Percentiles rank a stretch among this genome's conserved stretches.
Evolutionary conservation across 1,140 invertebrate species (phyloP).

Genomic region (Leptinotarsa defecta): DNA sequence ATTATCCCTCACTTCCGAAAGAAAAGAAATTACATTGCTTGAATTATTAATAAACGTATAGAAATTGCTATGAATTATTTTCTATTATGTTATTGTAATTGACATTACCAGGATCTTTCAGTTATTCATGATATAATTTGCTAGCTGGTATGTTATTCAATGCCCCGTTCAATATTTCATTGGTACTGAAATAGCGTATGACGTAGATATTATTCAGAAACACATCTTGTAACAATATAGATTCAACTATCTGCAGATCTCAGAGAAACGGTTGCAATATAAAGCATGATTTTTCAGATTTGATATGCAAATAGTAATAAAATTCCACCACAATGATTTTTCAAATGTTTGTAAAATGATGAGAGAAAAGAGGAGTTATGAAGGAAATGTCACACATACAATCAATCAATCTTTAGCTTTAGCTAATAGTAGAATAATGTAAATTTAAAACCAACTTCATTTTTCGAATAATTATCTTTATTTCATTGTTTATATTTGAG

Average conservation of each 20-base stretch:
- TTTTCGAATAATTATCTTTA: too few species aligned
- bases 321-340: too few species aligned
- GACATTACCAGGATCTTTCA: background rate
- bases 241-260: background rate
- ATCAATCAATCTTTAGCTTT: too few species aligned
- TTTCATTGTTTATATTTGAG: too few species aligned
- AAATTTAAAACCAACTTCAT: too few species aligned
- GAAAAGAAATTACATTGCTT: background rate
- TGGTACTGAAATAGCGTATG: background rate
- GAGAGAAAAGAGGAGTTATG: too few species aligned
- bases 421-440: too few species aligned
- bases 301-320: too few species aligned
- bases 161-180: slow-evolving; percentile 5
- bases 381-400: too few species aligned
- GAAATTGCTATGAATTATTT: slow-evolving; percentile 6
- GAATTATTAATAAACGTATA: background rate
- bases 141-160: background rate
- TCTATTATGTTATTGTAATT: slow-evolving; percentile 9
- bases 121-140: slow-evolving; percentile 1
- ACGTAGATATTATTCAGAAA: background rate
- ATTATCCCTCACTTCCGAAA: background rate
- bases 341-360: too few species aligned
- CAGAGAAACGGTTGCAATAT: too few species aligned
- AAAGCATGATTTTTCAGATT: too few species aligned
- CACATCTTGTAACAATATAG: background rate